phyloP scores from a whole-genome alignment of 2,888 invertebrate species.

The Dicycla oo region DNA sequence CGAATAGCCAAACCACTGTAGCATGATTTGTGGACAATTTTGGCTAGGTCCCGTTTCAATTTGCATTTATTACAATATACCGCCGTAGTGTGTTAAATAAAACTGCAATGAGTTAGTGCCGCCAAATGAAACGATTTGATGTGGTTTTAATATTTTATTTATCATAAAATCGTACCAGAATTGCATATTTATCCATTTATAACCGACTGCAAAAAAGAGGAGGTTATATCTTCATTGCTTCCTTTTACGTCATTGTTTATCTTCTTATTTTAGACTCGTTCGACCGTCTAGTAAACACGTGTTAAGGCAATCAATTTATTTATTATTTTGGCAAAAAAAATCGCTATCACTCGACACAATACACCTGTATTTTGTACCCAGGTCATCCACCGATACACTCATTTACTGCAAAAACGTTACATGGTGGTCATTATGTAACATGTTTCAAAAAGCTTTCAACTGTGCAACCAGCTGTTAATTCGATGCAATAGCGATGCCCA shows the following conservation, averaged over 20 bases:
- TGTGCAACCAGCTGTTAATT: neutral
- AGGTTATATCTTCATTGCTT: conserved; percentile 25
- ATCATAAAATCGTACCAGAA: conserved; percentile 58
- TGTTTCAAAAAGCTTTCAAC: neutral
- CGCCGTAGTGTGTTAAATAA: neutral
- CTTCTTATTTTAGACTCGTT: conserved; percentile 87
- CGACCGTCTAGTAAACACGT: conserved; percentile 82
- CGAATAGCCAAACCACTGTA: neutral
- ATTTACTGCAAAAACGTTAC: neutral
- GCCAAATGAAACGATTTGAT: conserved; percentile 43
- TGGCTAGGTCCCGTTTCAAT: neutral
- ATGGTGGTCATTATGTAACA: neutral
- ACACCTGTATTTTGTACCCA: neutral
- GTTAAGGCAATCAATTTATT: conserved; percentile 75
- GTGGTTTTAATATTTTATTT: conserved; percentile 52
- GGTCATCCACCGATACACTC: neutral
- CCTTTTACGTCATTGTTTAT: conserved; percentile 66
- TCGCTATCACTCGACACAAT: neutral
- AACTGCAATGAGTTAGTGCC: neutral
- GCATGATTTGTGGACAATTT: neutral
- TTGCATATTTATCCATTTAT: conserved; percentile 28
- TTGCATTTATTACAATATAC: neutral
- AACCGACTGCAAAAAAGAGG: too few species aligned
- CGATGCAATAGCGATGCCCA: neutral
- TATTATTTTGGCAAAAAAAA: neutral